A percentile compares a stretch with the other conserved stretches of the same genome.
Evolutionary conservation across 2,797 vertebrate species (phyloP).

Genomic region (Leptodactylus fallax): DNA sequence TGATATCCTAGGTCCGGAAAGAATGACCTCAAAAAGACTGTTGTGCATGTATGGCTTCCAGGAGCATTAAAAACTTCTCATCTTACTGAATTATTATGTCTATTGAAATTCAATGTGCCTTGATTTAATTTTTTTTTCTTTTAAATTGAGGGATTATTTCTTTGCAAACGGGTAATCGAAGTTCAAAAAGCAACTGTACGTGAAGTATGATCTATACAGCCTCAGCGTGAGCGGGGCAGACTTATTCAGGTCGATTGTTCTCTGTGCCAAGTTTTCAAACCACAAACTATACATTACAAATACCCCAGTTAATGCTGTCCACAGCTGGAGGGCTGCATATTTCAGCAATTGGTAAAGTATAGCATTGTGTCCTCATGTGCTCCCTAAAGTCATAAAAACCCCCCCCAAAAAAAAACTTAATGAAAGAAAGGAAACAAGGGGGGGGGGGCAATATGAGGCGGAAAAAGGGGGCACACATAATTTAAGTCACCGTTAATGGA

Average conservation of each 20-base stretch:
- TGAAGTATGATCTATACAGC: conserved; percentile 61
- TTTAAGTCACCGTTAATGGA: conserved; percentile 53
- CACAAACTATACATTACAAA: conserved; percentile 64
- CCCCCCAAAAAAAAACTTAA: conserved; percentile 54
- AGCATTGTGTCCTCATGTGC: conserved; percentile 62
- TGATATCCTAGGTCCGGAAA: conserved; percentile 39
- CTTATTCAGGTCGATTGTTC: conserved; percentile 59
- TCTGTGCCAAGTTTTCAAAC: conserved; percentile 62
- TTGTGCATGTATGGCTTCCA: conserved; percentile 52
- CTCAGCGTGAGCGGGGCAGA: conserved; percentile 53
- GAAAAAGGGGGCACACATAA: conserved; percentile 31
- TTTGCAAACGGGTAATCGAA: conserved; percentile 59
- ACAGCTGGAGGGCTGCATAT: conserved; percentile 63
- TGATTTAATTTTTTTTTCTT: conserved; percentile 52
- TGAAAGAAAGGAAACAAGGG: conserved; percentile 47
- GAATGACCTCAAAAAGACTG: conserved; percentile 53
- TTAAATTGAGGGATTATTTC: conserved; percentile 54
- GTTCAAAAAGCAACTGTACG: conserved; percentile 62
- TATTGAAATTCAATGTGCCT: conserved; percentile 58
- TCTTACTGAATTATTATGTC: conserved; percentile 58
- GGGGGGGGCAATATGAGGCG: conserved; percentile 27
- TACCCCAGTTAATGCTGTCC: conserved; percentile 61
- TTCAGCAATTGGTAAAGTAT: conserved; percentile 64
- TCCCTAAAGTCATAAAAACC: conserved; percentile 56
- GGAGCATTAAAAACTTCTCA: conserved; percentile 55